Conservation (phyloP, 1,140 invertebrate species). For the Heterodera schachtii region DNA sequence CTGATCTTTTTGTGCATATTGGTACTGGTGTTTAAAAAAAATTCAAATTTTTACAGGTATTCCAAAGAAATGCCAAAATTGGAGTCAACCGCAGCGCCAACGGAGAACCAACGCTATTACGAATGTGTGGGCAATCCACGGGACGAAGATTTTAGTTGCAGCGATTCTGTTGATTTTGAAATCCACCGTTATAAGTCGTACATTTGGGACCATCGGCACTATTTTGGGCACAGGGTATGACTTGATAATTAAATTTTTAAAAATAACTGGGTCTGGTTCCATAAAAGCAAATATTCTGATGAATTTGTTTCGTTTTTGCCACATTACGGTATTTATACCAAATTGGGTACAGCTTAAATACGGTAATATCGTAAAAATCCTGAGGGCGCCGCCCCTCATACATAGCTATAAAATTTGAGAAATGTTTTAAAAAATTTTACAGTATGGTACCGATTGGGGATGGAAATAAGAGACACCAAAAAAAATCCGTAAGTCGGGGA, state of each 20-base stretch:
- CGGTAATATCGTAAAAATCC: no score
- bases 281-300: background rate
- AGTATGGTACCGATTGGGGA: no score
- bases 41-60: conserved; percentile 39
- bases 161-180: conserved; percentile 44
- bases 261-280: background rate
- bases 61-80: conserved; percentile 42
- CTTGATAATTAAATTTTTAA: background rate
- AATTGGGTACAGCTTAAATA: no score
- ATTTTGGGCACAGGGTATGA: conserved; percentile 52
- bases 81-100: background rate
- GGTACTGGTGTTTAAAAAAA: no score
- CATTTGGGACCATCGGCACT: conserved; percentile 51
- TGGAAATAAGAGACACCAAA: no score
- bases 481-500: no score
- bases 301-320: no score
- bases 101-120: conserved; percentile 25
- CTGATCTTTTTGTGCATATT: no score
- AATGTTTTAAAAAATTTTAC: no score
- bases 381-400: no score
- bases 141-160: conserved; percentile 50
- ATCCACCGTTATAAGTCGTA: conserved; percentile 40
- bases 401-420: no score
- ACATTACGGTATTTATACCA: no score
- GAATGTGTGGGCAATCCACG: conserved; percentile 46